A percentile compares a stretch with the other conserved stretches of the same genome.
Evolutionary conservation across 64 coral and sea anemone species (phyloP).

Genomic region (Acropora yongei): DNA sequence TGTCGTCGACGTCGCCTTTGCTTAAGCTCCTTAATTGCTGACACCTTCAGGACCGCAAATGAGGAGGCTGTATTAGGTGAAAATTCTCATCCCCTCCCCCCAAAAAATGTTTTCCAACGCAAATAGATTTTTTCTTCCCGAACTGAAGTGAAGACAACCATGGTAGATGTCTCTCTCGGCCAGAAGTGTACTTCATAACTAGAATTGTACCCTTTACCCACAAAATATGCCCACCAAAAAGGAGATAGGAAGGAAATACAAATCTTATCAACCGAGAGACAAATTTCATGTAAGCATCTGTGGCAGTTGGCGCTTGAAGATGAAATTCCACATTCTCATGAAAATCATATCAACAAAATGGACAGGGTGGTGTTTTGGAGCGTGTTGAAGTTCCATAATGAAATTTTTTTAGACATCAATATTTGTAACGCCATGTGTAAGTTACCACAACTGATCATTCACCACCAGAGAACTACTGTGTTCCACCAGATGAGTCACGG

Average conservation of each 20-base stretch:
- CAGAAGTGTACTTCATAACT: not conserved
- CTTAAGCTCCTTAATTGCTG: not conserved
- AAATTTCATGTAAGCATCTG: too few relatives aligned
- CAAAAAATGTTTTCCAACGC: not conserved
- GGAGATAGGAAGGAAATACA: not conserved
- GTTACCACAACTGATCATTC: not conserved
- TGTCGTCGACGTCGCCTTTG: too few relatives aligned
- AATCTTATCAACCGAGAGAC: not conserved
- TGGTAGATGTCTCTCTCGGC: not conserved
- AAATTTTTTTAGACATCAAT: not conserved
- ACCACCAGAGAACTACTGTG: not conserved
- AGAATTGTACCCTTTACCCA: not conserved
- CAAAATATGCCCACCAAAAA: not conserved
- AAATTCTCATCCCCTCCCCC: not conserved
- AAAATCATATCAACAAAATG: not conserved
- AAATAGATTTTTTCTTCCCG: not conserved
- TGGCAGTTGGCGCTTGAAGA: too few relatives aligned
- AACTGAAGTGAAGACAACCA: not conserved
- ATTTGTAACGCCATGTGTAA: not conserved
- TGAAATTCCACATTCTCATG: not conserved
- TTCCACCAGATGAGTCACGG: not conserved
- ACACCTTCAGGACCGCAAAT: not conserved
- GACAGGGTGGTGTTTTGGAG: not conserved
- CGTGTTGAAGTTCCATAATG: not conserved
- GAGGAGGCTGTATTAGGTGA: not conserved